phyloP scores from a whole-genome alignment of 2,888 invertebrate species.

The Sipha maydis region DNA sequence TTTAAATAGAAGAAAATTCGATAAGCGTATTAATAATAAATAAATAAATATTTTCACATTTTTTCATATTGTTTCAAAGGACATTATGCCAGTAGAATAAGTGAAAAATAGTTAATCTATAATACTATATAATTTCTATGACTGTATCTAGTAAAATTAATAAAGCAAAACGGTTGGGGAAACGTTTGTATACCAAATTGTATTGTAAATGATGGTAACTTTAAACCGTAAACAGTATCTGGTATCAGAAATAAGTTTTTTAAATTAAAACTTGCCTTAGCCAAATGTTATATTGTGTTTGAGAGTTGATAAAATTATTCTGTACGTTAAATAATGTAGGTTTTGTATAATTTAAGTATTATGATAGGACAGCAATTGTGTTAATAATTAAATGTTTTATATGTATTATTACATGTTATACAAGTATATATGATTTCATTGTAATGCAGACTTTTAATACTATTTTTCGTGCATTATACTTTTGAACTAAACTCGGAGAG shows the following conservation, averaged over 20 bases:
- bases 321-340: neutral
- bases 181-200: too few species aligned
- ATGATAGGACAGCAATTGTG: neutral
- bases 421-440: too few species aligned
- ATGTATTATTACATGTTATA: neutral
- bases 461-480: neutral
- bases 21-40: too few species aligned
- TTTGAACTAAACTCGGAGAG: conserved; percentile 1
- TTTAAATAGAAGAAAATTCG: too few species aligned
- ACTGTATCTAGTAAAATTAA: neutral
- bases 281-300: neutral
- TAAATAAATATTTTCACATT: too few species aligned
- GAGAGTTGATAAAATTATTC: conserved; percentile 4
- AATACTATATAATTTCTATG: neutral
- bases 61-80: neutral
- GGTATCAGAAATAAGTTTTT: too few species aligned
- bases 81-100: neutral
- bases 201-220: too few species aligned
- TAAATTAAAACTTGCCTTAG: neutral
- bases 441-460: neutral
- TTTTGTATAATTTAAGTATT: neutral
- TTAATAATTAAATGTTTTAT: neutral
- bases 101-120: too few species aligned
- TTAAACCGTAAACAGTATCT: too few species aligned
- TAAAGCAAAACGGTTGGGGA: neutral